Conservation (phyloP, 2,888 invertebrate genomes). For the Papilio elwesi region DNA sequence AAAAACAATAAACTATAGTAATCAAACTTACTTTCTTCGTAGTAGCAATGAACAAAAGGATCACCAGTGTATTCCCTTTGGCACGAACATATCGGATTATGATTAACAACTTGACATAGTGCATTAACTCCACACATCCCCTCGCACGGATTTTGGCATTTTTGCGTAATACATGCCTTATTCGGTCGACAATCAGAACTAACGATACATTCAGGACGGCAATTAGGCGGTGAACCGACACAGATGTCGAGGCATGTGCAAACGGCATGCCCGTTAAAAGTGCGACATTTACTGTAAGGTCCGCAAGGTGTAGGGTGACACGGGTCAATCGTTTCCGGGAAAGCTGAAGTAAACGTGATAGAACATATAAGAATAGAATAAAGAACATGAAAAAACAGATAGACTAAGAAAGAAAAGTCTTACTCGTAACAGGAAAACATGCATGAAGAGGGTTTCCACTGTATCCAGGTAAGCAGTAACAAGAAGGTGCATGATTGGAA, state of each 20-base stretch:
- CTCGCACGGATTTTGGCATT: slow-evolving; percentile 90
- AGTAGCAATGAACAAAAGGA: slow-evolving; percentile 89
- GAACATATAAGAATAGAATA: slow-evolving; percentile 53
- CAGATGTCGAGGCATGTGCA: slow-evolving; percentile 90
- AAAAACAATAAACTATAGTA: slow-evolving; percentile 39
- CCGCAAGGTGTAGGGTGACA: slow-evolving; percentile 92
- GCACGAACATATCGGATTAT: slow-evolving; percentile 92
- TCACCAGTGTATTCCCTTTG: slow-evolving; percentile 88
- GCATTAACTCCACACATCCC: slow-evolving; percentile 91
- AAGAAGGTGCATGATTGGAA: slow-evolving; percentile 90
- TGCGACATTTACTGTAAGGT: slow-evolving; percentile 90
- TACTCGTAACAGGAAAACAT: slow-evolving; percentile 86
- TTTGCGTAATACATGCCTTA: slow-evolving; percentile 90
- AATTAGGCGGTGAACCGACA: slow-evolving; percentile 90
- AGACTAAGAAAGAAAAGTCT: slow-evolving; percentile 76
- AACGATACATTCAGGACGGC: slow-evolving; percentile 90
- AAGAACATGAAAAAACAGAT: slow-evolving; percentile 56
- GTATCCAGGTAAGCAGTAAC: slow-evolving; percentile 89
- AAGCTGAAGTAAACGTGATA: slow-evolving; percentile 68
- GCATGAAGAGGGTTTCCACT: slow-evolving; percentile 88
- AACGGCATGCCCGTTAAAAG: slow-evolving; percentile 88
- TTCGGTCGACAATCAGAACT: slow-evolving; percentile 91
- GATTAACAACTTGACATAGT: slow-evolving; percentile 90
- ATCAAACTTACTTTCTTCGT: slow-evolving; percentile 85
- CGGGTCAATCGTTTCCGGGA: slow-evolving; percentile 84